These are phyloP conservation scores for Drosophila yakuba DNA, from an alignment of 1,140 invertebrate genomes.

Conservation along the genomic window DNA sequence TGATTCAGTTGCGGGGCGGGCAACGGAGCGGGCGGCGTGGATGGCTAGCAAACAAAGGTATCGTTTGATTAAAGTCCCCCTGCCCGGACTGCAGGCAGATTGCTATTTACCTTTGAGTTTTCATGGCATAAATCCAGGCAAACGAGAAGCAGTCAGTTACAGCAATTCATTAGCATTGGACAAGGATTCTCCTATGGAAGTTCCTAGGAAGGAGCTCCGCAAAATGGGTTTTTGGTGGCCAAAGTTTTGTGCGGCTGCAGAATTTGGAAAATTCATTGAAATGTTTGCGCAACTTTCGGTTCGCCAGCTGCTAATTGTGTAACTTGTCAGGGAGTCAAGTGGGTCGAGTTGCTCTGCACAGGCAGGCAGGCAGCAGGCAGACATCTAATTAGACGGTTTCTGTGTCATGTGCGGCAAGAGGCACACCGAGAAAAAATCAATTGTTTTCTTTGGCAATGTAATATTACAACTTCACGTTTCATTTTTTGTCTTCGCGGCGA, in stretches of 20 bases:
- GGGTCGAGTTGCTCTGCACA: constrained; percentile 62
- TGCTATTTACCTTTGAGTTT: constrained; percentile 80
- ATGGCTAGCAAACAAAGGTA: constrained; percentile 62
- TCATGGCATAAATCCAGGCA: constrained; percentile 70
- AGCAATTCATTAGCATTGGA: constrained; percentile 76
- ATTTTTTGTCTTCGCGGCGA: not conserved
- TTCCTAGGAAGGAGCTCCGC: not conserved
- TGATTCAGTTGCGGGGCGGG: constrained; percentile 47
- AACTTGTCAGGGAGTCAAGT: constrained; percentile 55
- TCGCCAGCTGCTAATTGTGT: constrained; percentile 69
- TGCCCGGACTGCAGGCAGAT: constrained; percentile 10
- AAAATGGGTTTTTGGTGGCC: constrained; percentile 37
- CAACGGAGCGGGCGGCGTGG: constrained; percentile 15
- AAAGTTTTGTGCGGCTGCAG: constrained; percentile 57
- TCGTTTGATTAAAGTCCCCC: constrained; percentile 74
- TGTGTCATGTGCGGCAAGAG: constrained; percentile 28
- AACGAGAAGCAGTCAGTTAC: constrained; percentile 64
- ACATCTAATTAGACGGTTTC: constrained; percentile 73
- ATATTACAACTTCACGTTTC: not conserved
- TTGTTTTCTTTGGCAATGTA: not conserved
- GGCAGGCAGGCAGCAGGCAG: constrained; percentile 69
- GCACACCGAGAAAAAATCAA: not conserved
- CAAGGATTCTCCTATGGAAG: constrained; percentile 3
- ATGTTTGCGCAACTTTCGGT: constrained; percentile 73
- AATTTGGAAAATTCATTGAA: constrained; percentile 78